Base-by-base conservation (phyloP, 2,797 vertebrate genomes). In the Pseudomugil tenellus region DNA sequence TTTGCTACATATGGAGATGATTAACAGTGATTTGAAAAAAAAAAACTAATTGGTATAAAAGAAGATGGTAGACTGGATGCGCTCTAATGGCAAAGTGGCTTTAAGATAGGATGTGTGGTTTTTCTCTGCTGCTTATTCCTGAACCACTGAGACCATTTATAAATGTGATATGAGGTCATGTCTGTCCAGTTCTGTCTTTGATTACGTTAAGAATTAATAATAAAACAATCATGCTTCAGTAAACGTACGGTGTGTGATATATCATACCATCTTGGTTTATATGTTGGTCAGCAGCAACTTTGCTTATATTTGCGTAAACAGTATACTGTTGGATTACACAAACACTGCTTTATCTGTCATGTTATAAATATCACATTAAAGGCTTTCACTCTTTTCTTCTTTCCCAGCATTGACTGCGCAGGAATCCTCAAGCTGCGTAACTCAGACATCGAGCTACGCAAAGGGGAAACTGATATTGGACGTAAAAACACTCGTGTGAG, bases 381-480 rank as follows among this genome's bases (percentile, higher is more conserved):
- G 31, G 26, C 35, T 48, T 1, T 5, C 9, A 2, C 49, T 56
- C 10, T 25, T 12, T 71, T 4, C 17, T 19, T 72, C 32, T 67
- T 1, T 69, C 29, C 26, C 85, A 99, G 97, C 88, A 98, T 99
- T 0, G 97, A 99, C 84, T 99, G 97, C 23, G 97, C 97, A 0
- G 97, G 97, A 49, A 98, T 99, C 79, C 88, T 99, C 77, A 99
- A 99, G 84, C 95, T 99, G 65, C 93, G 97, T 17, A 99, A 99
- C 87, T 98, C 97, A 0, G 97, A 99, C 90, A 99, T 99, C 0
- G 97, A 99, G 80, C 95, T 99, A 70, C 95, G 97, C 72, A 99
- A 99, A 90, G 97, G 97, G 1, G 97, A 99, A 90, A 99, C 97
- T 0, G 97, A 99, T 93, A 98, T 99, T 0, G 97, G 97, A 2